These are phyloP conservation scores for Mesembrinibis cayennensis DNA, from an alignment of 2,113 vertebrate species.

Conservation along the genomic window DNA sequence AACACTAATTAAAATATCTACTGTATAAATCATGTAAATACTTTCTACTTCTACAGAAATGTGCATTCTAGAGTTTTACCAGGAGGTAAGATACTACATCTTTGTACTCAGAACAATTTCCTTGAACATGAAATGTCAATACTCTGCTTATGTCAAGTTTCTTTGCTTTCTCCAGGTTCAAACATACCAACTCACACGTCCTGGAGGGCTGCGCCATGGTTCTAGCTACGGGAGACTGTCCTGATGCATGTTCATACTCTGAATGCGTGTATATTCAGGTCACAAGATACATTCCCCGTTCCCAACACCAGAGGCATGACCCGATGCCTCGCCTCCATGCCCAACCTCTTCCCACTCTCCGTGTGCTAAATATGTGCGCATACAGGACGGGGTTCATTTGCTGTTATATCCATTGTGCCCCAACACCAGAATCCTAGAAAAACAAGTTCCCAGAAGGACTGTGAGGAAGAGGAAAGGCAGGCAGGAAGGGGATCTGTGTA, in stretches of 20 bases:
- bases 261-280: not conserved
- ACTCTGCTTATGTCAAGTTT: not conserved
- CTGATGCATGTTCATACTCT: fast-evolving
- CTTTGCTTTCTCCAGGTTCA: not conserved
- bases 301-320: not conserved
- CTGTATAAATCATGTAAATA: not conserved
- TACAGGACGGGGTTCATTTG: not conserved
- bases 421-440: not conserved
- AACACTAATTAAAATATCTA: not conserved
- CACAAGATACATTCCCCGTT: not conserved
- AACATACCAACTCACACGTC: fast-evolving
- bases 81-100: not conserved
- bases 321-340: not conserved
- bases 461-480: not conserved
- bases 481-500: not conserved
- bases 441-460: not conserved
- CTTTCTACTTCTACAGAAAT: not conserved
- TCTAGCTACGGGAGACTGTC: fast-evolving
- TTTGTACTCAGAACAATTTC: not conserved
- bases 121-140: not conserved
- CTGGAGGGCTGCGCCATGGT: not conserved
- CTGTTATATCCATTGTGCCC: fast-evolving
- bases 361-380: fast-evolving
- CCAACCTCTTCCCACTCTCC: not conserved
- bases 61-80: not conserved